Evolutionary conservation across 1,140 invertebrate genomes (phyloP).

Genomic region (Uloborus diversus): DNA sequence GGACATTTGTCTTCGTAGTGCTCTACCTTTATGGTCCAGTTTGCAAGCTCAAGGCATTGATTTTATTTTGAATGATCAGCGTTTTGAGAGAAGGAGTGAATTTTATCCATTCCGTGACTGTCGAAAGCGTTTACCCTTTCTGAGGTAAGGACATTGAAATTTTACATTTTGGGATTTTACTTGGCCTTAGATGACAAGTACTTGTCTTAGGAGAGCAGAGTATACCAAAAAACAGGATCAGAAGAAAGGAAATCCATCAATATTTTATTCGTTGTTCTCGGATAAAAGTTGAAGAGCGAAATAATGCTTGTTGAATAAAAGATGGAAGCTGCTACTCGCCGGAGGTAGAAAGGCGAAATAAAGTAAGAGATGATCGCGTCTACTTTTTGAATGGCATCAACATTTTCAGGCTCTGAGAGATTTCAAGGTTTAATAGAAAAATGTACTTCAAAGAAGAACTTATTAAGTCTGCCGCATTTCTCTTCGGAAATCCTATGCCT

Average conservation of each 20-base stretch:
- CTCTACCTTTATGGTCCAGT: no score
- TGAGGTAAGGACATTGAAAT: background rate
- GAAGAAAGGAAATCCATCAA: conserved; percentile 1
- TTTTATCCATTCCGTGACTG: background rate
- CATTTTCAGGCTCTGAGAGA: no score
- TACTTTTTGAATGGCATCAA: no score
- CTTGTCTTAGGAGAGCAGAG: background rate
- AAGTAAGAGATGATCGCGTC: background rate
- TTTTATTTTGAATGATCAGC: background rate
- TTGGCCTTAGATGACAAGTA: conserved; percentile 7
- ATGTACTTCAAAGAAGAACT: no score
- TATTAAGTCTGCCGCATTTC: no score
- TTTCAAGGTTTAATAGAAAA: no score
- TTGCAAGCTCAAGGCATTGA: background rate
- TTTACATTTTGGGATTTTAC: background rate
- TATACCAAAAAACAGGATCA: conserved; percentile 7
- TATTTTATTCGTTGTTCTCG: conserved; percentile 18
- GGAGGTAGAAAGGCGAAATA: background rate
- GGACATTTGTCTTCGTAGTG: no score
- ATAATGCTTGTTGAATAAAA: conserved; percentile 38
- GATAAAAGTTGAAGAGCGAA: conserved; percentile 9
- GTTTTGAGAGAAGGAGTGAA: background rate
- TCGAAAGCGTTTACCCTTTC: background rate
- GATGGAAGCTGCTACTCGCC: background rate
- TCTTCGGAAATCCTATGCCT: no score